Percentiles rank a stretch among this genome's conserved stretches.
Conservation (phyloP, 2,113 vertebrate species). For the Noctilio leporinus region DNA sequence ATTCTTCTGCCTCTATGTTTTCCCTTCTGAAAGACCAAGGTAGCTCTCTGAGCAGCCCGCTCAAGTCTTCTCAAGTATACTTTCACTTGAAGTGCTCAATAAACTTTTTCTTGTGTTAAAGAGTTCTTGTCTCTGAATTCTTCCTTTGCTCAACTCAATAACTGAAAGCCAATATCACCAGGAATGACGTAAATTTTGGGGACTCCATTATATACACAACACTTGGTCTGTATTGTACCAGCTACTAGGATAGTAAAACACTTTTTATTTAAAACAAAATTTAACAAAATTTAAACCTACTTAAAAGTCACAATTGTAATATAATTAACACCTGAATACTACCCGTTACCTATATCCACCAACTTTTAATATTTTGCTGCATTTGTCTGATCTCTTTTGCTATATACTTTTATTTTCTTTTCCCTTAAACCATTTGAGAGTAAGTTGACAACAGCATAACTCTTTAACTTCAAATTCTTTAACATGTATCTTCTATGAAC, state of each 20-base stretch:
- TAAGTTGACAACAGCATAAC: not conserved
- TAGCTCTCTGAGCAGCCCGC: not conserved
- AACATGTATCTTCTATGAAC: not conserved
- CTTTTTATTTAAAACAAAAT: not conserved
- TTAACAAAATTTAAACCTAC: not conserved
- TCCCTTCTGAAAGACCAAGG: not conserved
- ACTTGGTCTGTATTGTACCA: not conserved
- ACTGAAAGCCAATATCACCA: not conserved
- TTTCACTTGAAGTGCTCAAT: not conserved
- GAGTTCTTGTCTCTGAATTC: not conserved
- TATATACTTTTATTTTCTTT: not conserved
- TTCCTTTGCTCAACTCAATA: not conserved
- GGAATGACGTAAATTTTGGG: not conserved
- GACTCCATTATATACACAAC: not conserved
- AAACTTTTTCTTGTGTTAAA: not conserved
- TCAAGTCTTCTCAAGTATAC: not conserved
- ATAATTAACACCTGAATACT: not conserved
- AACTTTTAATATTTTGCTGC: not conserved
- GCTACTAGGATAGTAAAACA: not conserved
- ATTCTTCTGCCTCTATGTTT: not conserved
- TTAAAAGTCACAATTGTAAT: not conserved
- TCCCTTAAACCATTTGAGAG: not conserved
- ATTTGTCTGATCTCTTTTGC: not conserved
- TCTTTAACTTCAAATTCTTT: not conserved
- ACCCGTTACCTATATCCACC: not conserved